A percentile compares a stretch with the other conserved stretches of the same genome.
Conservation (phyloP, 2,113 vertebrate species). For the Phalacrocorax carbo region DNA sequence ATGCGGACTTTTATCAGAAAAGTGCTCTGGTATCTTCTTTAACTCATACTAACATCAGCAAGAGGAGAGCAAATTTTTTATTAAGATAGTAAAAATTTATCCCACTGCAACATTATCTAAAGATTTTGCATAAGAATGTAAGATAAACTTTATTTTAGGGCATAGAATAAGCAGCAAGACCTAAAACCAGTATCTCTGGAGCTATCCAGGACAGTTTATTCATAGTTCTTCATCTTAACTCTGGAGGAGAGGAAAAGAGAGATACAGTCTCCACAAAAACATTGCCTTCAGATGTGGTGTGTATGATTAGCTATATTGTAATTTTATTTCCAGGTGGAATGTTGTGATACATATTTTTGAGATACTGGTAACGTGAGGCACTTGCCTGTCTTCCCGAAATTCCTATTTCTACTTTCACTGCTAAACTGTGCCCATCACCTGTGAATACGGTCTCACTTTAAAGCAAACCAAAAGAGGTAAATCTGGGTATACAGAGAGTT, state of each 20-base stretch:
- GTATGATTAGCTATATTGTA: constrained; percentile 18
- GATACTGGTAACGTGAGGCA: neutral
- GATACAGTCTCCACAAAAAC: neutral
- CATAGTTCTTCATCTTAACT: neutral
- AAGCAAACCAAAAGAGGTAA: neutral
- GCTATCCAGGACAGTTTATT: neutral
- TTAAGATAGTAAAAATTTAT: neutral
- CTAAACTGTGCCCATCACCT: constrained; percentile 5
- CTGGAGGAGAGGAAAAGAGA: neutral
- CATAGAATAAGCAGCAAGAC: neutral
- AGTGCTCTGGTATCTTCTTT: neutral
- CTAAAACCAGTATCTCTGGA: neutral
- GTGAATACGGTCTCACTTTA: neutral
- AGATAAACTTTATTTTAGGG: neutral
- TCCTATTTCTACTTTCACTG: constrained; percentile 20
- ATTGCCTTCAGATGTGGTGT: constrained; percentile 28
- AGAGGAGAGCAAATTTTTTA: neutral
- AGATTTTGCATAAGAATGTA: neutral
- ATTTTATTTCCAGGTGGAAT: constrained; percentile 47
- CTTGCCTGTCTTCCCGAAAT: neutral
- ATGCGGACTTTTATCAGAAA: neutral
- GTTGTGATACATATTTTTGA: neutral
- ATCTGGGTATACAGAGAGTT: neutral
- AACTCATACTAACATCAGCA: neutral
- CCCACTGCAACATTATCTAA: neutral